Evolutionary conservation across 2,113 vertebrate species (phyloP).

Genomic region (Ovis canadensis): DNA sequence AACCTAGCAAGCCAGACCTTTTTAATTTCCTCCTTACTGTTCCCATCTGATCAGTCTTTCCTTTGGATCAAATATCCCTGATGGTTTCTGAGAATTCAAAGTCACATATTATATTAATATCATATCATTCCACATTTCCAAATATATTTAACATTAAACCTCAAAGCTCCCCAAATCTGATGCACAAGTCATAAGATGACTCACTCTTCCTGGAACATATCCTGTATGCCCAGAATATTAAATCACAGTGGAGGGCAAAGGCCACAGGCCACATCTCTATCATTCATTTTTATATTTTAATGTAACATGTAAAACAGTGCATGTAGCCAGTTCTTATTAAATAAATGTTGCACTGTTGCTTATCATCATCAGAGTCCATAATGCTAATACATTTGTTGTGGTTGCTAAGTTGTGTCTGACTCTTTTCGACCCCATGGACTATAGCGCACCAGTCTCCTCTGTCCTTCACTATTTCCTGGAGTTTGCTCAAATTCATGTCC

Average conservation of each 20-base stretch:
- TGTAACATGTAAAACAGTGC: neutral
- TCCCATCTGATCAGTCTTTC: neutral
- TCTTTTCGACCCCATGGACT: neutral
- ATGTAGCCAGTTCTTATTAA: neutral
- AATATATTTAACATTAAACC: neutral
- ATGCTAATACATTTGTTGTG: neutral
- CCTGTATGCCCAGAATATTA: neutral
- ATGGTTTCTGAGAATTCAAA: slow-evolving; percentile 29
- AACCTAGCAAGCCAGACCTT: neutral
- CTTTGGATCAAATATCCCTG: neutral
- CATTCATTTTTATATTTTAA: neutral
- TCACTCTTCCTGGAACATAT: neutral
- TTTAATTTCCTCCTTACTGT: neutral
- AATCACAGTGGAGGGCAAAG: neutral
- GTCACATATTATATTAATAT: neutral
- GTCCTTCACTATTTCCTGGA: neutral
- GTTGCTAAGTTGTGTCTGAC: neutral
- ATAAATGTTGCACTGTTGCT: neutral
- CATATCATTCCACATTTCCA: neutral
- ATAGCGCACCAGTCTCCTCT: neutral
- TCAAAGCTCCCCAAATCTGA: slow-evolving; percentile 5
- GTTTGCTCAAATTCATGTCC: neutral
- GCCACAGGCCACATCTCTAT: neutral
- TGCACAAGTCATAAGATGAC: neutral
- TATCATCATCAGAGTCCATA: neutral